Percentiles rank a stretch among this genome's conserved stretches.
phyloP scores from a whole-genome alignment of 2,113 vertebrate species.

The Monarcha castaneiventris region DNA sequence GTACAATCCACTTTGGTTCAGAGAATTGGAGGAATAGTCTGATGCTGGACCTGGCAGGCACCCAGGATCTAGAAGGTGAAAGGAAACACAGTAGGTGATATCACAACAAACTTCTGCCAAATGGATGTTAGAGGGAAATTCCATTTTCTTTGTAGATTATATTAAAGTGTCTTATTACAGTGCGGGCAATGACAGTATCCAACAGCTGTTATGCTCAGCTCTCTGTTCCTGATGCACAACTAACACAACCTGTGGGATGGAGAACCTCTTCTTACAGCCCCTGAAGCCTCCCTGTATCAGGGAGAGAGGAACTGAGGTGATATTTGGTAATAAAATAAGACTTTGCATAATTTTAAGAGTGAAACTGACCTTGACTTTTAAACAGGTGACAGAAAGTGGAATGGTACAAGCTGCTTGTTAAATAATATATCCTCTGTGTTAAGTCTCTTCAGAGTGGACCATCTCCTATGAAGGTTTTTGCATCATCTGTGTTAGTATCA shows the following conservation, averaged over 20 bases:
- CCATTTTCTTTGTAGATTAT: not conserved
- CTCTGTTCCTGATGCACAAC: not conserved
- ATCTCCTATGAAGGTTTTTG: not conserved
- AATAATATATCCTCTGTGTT: not conserved
- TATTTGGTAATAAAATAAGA: not conserved
- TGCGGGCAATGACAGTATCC: not conserved
- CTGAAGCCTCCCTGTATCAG: not conserved
- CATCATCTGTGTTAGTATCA: not conserved
- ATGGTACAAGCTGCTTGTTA: not conserved
- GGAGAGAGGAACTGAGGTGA: not conserved
- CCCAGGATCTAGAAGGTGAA: not conserved
- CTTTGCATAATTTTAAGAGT: not conserved
- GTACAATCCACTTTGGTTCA: not conserved
- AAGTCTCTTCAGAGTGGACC: not conserved
- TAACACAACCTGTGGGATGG: not conserved
- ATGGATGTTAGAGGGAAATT: conserved; percentile 8
- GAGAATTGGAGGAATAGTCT: not conserved
- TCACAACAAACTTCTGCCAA: conserved; percentile 5
- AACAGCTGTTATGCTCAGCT: not conserved
- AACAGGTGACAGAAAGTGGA: not conserved
- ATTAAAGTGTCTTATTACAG: not conserved
- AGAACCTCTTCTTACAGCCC: not conserved
- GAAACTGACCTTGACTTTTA: not conserved
- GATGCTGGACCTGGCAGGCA: not conserved
- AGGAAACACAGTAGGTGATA: not conserved